A percentile compares a stretch with the other conserved stretches of the same genome.
phyloP scores from a whole-genome alignment of 2,888 invertebrate genomes.

The Pyrrhosoma nymphula region DNA sequence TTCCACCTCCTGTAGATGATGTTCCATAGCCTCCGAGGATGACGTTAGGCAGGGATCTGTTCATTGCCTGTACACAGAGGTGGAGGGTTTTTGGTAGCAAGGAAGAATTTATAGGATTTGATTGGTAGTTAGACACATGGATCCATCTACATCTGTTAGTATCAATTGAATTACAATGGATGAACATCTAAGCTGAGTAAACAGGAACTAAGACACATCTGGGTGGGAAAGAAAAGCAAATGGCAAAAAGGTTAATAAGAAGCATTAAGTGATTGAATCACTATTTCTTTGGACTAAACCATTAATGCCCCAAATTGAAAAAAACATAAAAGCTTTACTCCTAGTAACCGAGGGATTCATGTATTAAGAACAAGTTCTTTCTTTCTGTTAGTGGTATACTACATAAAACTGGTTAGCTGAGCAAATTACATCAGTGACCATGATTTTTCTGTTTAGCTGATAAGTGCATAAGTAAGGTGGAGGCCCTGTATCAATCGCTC shows the following conservation, averaged over 20 bases:
- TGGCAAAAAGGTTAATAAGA: conserved; percentile 12
- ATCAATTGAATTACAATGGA: not conserved
- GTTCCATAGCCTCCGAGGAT: conserved; percentile 94
- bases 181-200: not conserved
- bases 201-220: conserved; percentile 30
- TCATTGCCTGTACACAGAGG: conserved; percentile 82
- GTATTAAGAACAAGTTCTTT: not conserved
- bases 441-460: too few relatives aligned
- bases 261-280: not conserved
- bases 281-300: not conserved
- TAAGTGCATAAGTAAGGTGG: too few relatives aligned
- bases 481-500: too few relatives aligned
- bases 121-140: not conserved
- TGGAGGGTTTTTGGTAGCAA: conserved; percentile 44
- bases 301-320: not conserved
- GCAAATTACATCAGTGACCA: not conserved
- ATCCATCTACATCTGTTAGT: not conserved
- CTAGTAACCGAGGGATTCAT: not conserved
- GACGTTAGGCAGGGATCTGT: conserved; percentile 91
- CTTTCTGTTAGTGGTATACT: not conserved
- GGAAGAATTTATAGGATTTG: conserved; percentile 53
- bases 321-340: not conserved
- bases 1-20: conserved; percentile 85
- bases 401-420: not conserved
- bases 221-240: conserved; percentile 25